A percentile compares a stretch with the other conserved stretches of the same genome.
Conservation (phyloP, 2,797 vertebrate genomes). For the Enteromius treurensis region DNA sequence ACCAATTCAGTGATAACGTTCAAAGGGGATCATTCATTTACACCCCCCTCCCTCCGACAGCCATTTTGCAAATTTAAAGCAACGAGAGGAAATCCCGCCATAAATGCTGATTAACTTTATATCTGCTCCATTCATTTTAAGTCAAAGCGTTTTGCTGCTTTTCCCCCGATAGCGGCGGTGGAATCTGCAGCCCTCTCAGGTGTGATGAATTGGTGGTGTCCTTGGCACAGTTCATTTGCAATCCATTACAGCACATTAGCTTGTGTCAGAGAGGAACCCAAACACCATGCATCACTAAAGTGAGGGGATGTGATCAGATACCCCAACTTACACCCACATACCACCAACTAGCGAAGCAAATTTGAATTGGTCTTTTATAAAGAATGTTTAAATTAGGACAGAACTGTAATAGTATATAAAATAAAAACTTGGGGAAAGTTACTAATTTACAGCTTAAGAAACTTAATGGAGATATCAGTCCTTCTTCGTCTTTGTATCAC, state of each 20-base stretch:
- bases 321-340: conserved; percentile 36
- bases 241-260: conserved; percentile 78
- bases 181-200: conserved; percentile 69
- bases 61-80: conserved; percentile 67
- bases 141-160: conserved; percentile 64
- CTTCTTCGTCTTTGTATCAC: neutral
- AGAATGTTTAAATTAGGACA: conserved; percentile 16
- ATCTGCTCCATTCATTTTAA: conserved; percentile 75
- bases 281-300: conserved; percentile 77
- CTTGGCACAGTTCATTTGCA: conserved; percentile 75
- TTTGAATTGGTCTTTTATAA: conserved; percentile 22
- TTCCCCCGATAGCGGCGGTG: conserved; percentile 29
- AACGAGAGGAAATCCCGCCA: conserved; percentile 68
- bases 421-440: neutral
- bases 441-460: neutral
- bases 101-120: conserved; percentile 79
- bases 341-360: conserved; percentile 12
- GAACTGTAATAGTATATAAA: conserved; percentile 5
- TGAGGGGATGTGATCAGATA: conserved; percentile 51
- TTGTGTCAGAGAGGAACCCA: conserved; percentile 75
- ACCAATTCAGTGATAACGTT: conserved; percentile 51
- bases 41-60: conserved; percentile 38
- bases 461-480: neutral
- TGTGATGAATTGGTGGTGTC: conserved; percentile 78
- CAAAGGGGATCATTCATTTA: conserved; percentile 41